Base-by-base conservation (phyloP, 2,888 invertebrate genomes). In the Ochropleura plecta region DNA sequence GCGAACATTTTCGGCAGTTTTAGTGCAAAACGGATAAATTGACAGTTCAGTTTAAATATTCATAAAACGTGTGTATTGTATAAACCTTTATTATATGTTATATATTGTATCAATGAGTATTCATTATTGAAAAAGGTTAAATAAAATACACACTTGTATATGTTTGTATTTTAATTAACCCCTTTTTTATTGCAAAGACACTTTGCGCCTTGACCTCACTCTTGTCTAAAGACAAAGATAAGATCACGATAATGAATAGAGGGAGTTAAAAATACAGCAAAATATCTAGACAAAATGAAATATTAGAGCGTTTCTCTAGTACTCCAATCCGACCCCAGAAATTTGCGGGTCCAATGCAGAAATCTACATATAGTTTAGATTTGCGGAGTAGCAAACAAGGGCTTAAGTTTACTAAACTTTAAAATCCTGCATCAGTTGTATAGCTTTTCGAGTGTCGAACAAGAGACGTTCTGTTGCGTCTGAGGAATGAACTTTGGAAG, bases 1-100 rank as follows among this genome's bases (percentile, higher is more conserved):
- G 55, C 40, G 9, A 79, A n/a, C n/a, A 18, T 53, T 83, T 71
- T 78, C 60, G 60, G 5, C 12, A 46, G 18, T 63, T 49, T 74
- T 79, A 53, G 12, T 57, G 18, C n/a, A 42, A 68, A 55, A 46
- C 8, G 44, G 49, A 73, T 60, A n/a, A 40, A 63, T 18, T 78
- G 46, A 66, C 65, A 69, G 68, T 63, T 57, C 12, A 10, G 66
- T 77, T 51, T 44, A 55, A 40, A 59, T 6, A 30, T 30, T 30
- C 30, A 30, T 30, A 30, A 30, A 30, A 30, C n/a, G 30, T 30
- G 30, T 30, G 30, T 30, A 1, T 30, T 30, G 1, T 30, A 30
- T 30, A 30, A 30, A 30, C 30, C 30, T 30, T 30, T 30, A 30
- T 30, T 30, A 30, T n/a, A n/a, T n/a, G n/a, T n/a, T n/a, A n/a